Percentiles rank a stretch among this genome's conserved stretches.
phyloP scores from a whole-genome alignment of 2,888 invertebrate species.

The Priocnemis perturbator region DNA sequence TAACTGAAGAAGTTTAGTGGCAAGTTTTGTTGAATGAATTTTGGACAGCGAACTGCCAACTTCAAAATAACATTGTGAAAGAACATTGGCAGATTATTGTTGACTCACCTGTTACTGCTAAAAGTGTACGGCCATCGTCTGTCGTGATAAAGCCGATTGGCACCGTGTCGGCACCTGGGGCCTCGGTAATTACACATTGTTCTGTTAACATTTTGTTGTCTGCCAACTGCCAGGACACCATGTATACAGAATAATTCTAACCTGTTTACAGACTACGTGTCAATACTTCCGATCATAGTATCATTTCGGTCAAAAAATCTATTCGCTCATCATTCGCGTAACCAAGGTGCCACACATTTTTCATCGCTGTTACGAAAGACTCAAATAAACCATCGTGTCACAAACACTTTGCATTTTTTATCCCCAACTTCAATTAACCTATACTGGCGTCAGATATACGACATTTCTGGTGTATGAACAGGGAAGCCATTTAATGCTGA shows the following conservation, averaged over 20 bases:
- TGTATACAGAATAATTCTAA: neutral
- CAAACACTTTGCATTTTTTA: too few relatives aligned
- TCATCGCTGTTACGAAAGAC: too few relatives aligned
- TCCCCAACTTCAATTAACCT: too few relatives aligned
- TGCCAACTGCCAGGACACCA: neutral
- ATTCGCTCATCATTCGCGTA: too few relatives aligned
- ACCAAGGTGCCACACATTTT: too few relatives aligned
- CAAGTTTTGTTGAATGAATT: neutral
- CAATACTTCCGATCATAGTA: neutral
- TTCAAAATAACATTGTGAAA: neutral
- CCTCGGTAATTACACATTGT: slow-evolving; percentile 38
- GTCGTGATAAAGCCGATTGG: slow-evolving; percentile 65
- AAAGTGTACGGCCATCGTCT: slow-evolving; percentile 64
- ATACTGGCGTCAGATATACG: too few relatives aligned
- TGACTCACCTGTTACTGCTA: slow-evolving; percentile 62
- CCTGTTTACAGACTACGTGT: slow-evolving; percentile 3
- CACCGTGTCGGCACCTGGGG: slow-evolving; percentile 39
- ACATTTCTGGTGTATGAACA: too few relatives aligned
- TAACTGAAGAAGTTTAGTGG: neutral
- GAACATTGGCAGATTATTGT: neutral
- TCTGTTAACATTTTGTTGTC: slow-evolving; percentile 49
- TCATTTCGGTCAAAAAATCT: too few relatives aligned
- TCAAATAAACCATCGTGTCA: too few relatives aligned
- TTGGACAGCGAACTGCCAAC: neutral
- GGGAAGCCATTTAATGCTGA: neutral